These are phyloP conservation scores for Drosophila buzzatii DNA, from an alignment of 2,888 invertebrate species.

Conservation along the genomic window DNA sequence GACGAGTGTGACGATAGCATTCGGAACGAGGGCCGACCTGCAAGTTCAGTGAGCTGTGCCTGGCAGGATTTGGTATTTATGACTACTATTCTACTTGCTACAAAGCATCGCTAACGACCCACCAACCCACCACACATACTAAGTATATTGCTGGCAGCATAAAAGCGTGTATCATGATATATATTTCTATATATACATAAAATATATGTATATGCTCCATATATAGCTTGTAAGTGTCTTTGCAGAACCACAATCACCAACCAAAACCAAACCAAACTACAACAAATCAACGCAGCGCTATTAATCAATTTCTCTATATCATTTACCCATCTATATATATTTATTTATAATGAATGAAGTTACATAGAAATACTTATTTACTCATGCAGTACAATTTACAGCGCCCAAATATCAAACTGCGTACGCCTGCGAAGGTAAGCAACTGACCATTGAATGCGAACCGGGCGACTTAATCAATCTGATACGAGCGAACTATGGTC, in stretches of 20 bases:
- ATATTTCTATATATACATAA: conserved; percentile 38
- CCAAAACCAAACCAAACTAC: conserved; percentile 82
- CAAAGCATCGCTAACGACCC: conserved; percentile 72
- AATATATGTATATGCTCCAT: conserved; percentile 29
- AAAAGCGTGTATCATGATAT: conserved; percentile 66
- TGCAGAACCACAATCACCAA: conserved; percentile 68
- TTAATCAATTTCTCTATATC: conserved; percentile 43
- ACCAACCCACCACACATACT: conserved; percentile 66
- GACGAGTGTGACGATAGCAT: conserved; percentile 4
- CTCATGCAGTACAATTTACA: conserved; percentile 70
- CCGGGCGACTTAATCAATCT: conserved; percentile 96
- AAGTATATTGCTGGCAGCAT: conserved; percentile 72
- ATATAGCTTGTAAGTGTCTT: conserved; percentile 72
- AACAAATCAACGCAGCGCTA: conserved; percentile 77
- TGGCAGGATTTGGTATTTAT: conserved; percentile 80
- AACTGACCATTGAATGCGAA: conserved; percentile 94
- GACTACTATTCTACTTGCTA: conserved; percentile 76
- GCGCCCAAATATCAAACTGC: conserved; percentile 94
- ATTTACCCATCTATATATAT: conserved; percentile 28
- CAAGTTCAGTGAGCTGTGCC: conserved; percentile 29
- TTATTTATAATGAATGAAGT: conserved; percentile 4
- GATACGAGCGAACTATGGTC: conserved; percentile 97
- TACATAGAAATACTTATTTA: conserved; percentile 5
- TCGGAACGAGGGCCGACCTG: conserved; percentile 1
- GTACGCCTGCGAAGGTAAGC: conserved; percentile 97